Evolutionary conservation across 1,140 invertebrate species (phyloP).

Genomic region (Drosophila sulfurigaster): DNA sequence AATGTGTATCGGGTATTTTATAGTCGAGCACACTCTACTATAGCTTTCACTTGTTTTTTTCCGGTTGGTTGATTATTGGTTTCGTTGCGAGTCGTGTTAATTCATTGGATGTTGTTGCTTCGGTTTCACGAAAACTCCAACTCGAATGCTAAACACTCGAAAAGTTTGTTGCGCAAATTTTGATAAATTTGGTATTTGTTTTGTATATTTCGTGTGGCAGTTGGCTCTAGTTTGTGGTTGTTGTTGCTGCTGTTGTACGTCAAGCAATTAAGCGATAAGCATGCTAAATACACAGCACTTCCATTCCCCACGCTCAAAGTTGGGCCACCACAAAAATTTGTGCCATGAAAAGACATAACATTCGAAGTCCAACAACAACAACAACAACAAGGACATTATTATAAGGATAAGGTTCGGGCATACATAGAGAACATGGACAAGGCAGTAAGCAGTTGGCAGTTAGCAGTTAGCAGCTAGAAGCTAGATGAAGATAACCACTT

Average conservation of each 20-base stretch:
- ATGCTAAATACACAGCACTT: slow-evolving; percentile 58
- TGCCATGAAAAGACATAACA: slow-evolving; percentile 59
- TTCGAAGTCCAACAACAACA: slow-evolving; percentile 21
- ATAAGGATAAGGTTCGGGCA: background rate
- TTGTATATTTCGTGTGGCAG: slow-evolving; percentile 26
- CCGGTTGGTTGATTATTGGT: background rate
- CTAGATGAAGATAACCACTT: slow-evolving; percentile 72
- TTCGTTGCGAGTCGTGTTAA: slow-evolving; percentile 3
- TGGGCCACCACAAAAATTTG: slow-evolving; percentile 49
- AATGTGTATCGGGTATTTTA: too few relatives aligned
- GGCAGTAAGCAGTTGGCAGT: background rate
- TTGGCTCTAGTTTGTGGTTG: slow-evolving; percentile 26
- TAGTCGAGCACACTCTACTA: too few relatives aligned
- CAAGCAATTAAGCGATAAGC: slow-evolving; percentile 79
- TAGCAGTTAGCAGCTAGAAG: background rate
- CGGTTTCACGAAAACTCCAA: too few relatives aligned
- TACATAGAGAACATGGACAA: slow-evolving; percentile 2
- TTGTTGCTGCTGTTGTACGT: slow-evolving; percentile 52
- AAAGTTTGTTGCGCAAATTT: slow-evolving; percentile 42
- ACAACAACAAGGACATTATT: slow-evolving; percentile 13
- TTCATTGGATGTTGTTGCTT: slow-evolving; percentile 12
- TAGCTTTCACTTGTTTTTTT: too few relatives aligned
- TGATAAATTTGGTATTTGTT: slow-evolving; percentile 54
- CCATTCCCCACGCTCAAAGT: background rate
- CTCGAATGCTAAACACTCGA: slow-evolving; percentile 27